phyloP scores from a whole-genome alignment of 2,797 vertebrate genomes.

The Pangasius krempfi region DNA sequence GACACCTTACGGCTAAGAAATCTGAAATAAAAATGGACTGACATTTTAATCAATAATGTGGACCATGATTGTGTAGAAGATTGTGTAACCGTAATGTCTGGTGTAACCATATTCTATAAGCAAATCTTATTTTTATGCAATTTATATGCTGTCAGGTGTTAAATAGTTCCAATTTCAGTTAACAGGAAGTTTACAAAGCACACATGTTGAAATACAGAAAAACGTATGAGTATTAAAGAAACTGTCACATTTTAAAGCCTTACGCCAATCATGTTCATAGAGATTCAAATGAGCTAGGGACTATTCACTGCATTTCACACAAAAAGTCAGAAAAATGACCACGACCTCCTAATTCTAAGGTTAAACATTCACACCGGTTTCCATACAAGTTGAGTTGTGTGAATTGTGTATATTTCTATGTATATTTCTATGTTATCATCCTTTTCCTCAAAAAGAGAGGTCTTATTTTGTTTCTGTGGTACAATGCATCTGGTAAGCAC shows the following conservation, averaged over 20 bases:
- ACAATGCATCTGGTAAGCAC: background rate
- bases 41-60: conserved; percentile 24
- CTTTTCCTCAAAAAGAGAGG: background rate
- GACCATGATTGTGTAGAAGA: conserved; percentile 3
- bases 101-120: background rate
- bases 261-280: background rate
- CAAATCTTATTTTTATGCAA: background rate
- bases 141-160: background rate
- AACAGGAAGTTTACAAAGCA: background rate
- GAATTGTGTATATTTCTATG: too few species aligned
- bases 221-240: background rate
- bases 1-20: conserved; percentile 10
- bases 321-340: background rate
- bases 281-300: background rate
- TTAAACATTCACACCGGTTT: background rate
- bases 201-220: background rate
- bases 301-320: background rate
- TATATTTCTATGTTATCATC: background rate
- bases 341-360: background rate
- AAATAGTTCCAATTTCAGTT: background rate
- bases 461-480: background rate
- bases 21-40: background rate
- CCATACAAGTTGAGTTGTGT: background rate
- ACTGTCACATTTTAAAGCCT: background rate
- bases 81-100: background rate